Base-by-base conservation (phyloP, 1,140 invertebrate species). In the Octopus sinensis region DNA sequence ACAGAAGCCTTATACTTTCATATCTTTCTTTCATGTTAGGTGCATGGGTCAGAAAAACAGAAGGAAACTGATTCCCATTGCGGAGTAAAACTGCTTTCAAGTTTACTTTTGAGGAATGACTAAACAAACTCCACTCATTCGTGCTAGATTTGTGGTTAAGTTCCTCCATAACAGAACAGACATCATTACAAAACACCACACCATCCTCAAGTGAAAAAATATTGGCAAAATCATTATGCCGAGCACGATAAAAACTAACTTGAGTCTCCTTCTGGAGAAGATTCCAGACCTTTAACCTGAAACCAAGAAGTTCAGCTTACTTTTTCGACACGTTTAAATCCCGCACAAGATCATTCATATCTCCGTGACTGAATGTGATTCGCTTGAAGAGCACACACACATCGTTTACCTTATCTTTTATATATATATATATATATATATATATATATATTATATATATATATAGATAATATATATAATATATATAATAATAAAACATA, bases 181-280 rank as follows among this genome's bases (percentile, higher is more conserved):
- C n/a, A 68, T 68, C 62, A 68, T 68, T n/a, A 68, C 62, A 68
- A 10, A 68, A n/a, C 62, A 68, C 62, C 62, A 68, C 62, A 68
- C 62, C 62, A 68, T 68, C n/a, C n/a, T 68, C 62, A 68, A 68
- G 9, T 9, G 62, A 68, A n/a, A 68, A 68, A 68, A 10, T 10
- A 68, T 68, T n/a, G 9, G 9, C n/a, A 68, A 68, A 68, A 68
- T 10, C 62, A 10, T 68, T n/a, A 68, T 68, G 62, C 62, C 62
- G 62, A 68, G 9, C 9, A 68, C 62, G 62, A 68, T 68, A 68
- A 68, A 68, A 68, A 68, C 62, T 10, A 68, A 68, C 62, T 68
- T 68, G 9, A 68, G n/a, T 68, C 9, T 68, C 62, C 62, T 68
- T 68, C 9, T 68, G 62, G 62, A 68, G 62, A 68, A 10, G n/a